Evolutionary conservation across 2,113 vertebrate species (phyloP).

Genomic region (Rhodinocichla rosea): DNA sequence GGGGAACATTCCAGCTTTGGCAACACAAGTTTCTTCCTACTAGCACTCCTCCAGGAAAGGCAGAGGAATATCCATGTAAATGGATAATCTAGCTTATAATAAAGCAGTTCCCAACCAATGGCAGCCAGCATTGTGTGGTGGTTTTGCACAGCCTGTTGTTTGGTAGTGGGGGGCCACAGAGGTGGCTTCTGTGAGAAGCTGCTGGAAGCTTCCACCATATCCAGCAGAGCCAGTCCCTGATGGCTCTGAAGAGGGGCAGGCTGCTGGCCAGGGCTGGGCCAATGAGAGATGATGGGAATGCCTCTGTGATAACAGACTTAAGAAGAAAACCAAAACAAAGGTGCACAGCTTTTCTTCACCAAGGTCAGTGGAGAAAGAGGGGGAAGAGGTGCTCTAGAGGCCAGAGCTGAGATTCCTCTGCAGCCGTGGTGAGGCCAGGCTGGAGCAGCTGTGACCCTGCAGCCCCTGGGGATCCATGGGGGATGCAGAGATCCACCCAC

Average conservation of each 20-base stretch:
- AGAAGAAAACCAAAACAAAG: not conserved
- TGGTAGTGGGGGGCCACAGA: not conserved
- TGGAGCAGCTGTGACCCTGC: not conserved
- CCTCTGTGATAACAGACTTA: not conserved
- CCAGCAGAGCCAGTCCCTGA: not conserved
- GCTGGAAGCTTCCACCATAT: not conserved
- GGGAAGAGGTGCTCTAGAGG: not conserved
- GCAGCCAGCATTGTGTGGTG: accelerated
- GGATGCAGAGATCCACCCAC: no score
- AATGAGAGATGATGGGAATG: accelerated
- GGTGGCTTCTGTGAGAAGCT: not conserved
- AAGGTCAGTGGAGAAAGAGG: not conserved
- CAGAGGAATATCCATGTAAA: not conserved
- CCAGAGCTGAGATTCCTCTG: not conserved
- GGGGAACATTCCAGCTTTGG: not conserved
- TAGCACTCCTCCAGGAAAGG: not conserved
- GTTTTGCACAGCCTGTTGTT: not conserved
- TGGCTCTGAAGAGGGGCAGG: not conserved
- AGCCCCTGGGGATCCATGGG: accelerated
- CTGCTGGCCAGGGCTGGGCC: not conserved
- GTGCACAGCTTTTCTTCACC: not conserved
- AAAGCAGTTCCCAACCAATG: not conserved
- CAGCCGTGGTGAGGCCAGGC: not conserved
- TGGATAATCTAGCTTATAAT: no score
- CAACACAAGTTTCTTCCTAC: not conserved